These are phyloP conservation scores for Arnoldichthys spilopterus DNA, from an alignment of 2,797 vertebrate genomes.

Conservation along the genomic window DNA sequence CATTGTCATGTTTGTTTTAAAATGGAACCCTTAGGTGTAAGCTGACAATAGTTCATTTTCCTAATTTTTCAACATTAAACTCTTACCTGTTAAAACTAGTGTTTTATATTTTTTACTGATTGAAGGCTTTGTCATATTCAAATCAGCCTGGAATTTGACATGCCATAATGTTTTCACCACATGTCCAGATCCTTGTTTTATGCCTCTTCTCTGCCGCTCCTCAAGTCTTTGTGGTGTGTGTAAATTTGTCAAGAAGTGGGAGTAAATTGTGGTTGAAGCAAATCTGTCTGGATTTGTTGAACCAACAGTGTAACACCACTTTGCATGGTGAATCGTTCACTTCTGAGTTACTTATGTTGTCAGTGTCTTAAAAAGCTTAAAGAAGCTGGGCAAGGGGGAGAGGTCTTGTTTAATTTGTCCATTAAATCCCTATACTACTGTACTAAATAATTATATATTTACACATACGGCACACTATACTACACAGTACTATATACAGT, in stretches of 20 bases:
- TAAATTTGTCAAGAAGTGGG: constrained; percentile 30
- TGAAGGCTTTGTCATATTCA: constrained; percentile 8
- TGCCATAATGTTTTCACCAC: not conserved
- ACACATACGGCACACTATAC: too few species aligned
- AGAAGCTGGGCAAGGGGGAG: not conserved
- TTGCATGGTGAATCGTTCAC: not conserved
- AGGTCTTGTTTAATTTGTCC: too few species aligned
- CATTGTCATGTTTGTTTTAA: constrained; percentile 13
- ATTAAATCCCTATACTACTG: too few species aligned
- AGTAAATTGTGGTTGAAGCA: constrained; percentile 22
- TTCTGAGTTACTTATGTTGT: constrained; percentile 1
- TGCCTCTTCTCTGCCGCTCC: not conserved
- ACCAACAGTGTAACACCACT: not conserved
- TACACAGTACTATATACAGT: too few species aligned
- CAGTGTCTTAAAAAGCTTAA: not conserved
- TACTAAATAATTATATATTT: too few species aligned
- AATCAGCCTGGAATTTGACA: not conserved
- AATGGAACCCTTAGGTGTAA: constrained; percentile 11
- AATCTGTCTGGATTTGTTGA: constrained; percentile 9
- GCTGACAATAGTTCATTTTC: constrained; percentile 1
- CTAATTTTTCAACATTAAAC: not conserved
- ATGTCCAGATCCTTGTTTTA: constrained; percentile 2
- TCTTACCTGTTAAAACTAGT: not conserved
- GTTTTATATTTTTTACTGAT: not conserved
- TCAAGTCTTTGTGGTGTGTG: not conserved